These are phyloP conservation scores for Anas platyrhynchos DNA, from an alignment of 2,113 vertebrate species.

Conservation along the genomic window DNA sequence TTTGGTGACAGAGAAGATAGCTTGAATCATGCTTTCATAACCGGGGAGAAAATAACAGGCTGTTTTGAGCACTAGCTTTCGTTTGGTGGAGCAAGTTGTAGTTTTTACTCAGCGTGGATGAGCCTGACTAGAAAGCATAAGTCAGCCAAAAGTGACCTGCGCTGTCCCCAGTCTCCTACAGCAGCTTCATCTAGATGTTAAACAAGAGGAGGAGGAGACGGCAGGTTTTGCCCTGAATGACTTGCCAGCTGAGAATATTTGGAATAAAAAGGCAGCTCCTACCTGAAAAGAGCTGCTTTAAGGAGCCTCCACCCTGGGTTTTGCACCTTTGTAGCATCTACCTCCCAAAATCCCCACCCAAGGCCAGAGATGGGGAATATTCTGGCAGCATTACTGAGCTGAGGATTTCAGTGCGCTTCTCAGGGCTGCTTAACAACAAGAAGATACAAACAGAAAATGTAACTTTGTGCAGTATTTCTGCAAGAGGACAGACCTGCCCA, in stretches of 20 bases:
- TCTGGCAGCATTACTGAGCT: neutral
- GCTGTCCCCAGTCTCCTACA: neutral
- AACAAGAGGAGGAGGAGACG: neutral
- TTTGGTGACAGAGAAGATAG: neutral
- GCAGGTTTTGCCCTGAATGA: neutral
- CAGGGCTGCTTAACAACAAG: neutral
- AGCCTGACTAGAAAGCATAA: neutral
- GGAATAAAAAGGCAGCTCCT: neutral
- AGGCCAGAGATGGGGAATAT: accelerated
- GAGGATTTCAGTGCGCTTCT: neutral
- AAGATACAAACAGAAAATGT: neutral
- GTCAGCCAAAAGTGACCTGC: neutral
- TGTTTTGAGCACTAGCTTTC: neutral
- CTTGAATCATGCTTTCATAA: neutral
- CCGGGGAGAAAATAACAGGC: neutral
- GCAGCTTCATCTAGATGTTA: neutral
- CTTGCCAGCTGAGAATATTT: neutral
- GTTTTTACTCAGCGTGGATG: neutral
- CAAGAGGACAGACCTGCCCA: neutral
- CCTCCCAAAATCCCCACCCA: neutral
- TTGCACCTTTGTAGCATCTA: neutral
- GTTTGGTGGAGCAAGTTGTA: neutral
- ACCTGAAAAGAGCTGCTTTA: neutral
- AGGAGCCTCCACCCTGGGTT: neutral
- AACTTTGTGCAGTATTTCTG: neutral